A percentile compares a stretch with the other conserved stretches of the same genome.
Conservation (phyloP, 1,140 invertebrate species). For the Drosophila parvula region DNA sequence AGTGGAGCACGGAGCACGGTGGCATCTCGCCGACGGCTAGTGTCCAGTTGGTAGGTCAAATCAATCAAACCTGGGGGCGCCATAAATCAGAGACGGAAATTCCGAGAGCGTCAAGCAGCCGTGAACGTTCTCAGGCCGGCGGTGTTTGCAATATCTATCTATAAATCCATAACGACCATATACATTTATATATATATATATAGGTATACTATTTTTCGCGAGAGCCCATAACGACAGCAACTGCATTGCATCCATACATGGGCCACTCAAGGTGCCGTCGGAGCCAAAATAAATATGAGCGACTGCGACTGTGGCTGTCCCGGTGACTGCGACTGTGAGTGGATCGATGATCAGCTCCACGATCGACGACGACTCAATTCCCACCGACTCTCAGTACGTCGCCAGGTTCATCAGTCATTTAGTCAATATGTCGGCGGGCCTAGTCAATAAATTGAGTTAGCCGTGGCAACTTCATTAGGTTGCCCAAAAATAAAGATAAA, state of each 20-base stretch:
- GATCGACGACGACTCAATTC: conserved; percentile 61
- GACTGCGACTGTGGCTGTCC: neutral
- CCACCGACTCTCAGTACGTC: conserved; percentile 63
- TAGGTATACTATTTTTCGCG: conserved; percentile 22
- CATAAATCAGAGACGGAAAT: conserved; percentile 75
- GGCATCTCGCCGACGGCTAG: conserved; percentile 13
- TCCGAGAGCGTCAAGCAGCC: conserved; percentile 56
- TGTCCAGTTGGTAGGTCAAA: conserved; percentile 61
- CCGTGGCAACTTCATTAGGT: conserved; percentile 70
- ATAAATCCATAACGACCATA: conserved; percentile 63
- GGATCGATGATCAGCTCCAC: conserved; percentile 31
- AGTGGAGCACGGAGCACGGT: conserved; percentile 18
- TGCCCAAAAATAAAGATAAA: conserved; percentile 61
- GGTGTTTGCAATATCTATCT: conserved; percentile 51
- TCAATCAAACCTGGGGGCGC: conserved; percentile 52
- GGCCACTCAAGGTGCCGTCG: conserved; percentile 65
- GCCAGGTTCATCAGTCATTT: conserved; percentile 63
- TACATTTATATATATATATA: conserved; percentile 27
- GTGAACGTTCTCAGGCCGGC: conserved; percentile 53
- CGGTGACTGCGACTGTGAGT: conserved; percentile 1
- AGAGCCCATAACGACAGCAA: conserved; percentile 60
- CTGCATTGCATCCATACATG: conserved; percentile 62
- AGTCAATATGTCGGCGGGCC: conserved; percentile 59
- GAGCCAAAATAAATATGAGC: conserved; percentile 67
- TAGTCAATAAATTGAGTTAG: conserved; percentile 76